Evolutionary conservation across 2,113 vertebrate species (phyloP), one percentile per base, ranked within the genome.

Genomic region (Colossoma macropomum): DNA sequence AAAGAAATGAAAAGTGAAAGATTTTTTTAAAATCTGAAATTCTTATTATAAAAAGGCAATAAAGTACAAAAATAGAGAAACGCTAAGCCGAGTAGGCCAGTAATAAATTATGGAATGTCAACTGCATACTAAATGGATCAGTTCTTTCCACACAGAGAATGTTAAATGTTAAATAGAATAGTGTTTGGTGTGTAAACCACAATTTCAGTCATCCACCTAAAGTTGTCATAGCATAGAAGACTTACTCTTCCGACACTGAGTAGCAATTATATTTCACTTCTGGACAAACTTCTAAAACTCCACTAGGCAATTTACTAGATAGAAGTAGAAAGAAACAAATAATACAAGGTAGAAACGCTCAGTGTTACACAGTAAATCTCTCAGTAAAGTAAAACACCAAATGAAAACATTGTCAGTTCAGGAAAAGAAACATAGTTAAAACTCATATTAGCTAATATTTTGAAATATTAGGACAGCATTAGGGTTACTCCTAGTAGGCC

Each of bases 31-130:
- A 78, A 86, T 69, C 54, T 85, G 83, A 90, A 76, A 89, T 92
- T 93, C 93, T 91, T 86, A 88, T 91, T 86, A 87, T 89, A 89
- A 89, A 91, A 89, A 86, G 83, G 85, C 84, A 86, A 90, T 87
- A 84, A 89, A 92, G 87, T 88, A 84, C 65, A 79, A 87, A 80
- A 79, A 75, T 68, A 73, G 73, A 70, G 32, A 92, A 90, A 91
- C 88, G 78, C 86, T 83, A 65, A 89, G 89, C 85, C 89, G 84
- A 87, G 86, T 93, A 92, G 91, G 92, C 89, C 90, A 92, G 92
- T 93, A 93, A 93, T 91, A 92, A 93, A 91, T 83, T 89, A 89
- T 92, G 87, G 89, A 93, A 93, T 92, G 90, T 93, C 86, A 88
- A 88, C 84, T 69, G 59, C 32, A 65, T 78, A 56, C 34, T 90